Evolutionary conservation across 1,140 invertebrate genomes (phyloP), one percentile per base, ranked within the genome.

Genomic region (Drosophila navojoa): DNA sequence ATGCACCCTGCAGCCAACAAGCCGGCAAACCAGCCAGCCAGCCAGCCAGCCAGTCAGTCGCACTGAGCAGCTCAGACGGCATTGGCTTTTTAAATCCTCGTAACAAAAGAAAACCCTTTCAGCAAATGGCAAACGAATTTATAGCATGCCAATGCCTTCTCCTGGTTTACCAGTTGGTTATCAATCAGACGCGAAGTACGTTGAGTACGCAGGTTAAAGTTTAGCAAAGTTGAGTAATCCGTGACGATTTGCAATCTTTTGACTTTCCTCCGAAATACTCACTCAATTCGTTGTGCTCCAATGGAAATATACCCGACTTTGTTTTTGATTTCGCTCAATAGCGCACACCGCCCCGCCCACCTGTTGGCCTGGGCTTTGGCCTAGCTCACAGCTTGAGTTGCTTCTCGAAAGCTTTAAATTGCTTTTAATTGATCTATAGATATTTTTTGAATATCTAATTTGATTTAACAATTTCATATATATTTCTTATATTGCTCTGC

Each of bases 11-110:
- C 35, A 42, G 57, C 50, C 54, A 78, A 78, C 42, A 32, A 32
- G 32, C 35, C 35, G 10, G 42, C n/a, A 4, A n/a, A n/a, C 7
- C 47, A 42, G 44, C 50, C 59, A 76, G 72, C 67, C 49, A n/a
- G n/a, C n/a, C n/a, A n/a, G n/a, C 7, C 47, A 42, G 44, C 50
- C 59, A 76, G 72, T 67, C 49, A 42, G 67, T 35, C 49, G 32
- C 49, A 71, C 42, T 71, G 61, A 66, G 52, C 15, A 59, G 63
- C 70, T 72, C 70, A 72, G 70, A 67, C 62, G 15, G 62, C 19
- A 67, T 59, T 67, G 62, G 22, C 42, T 45, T 15, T 67, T 68
- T 54, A 60, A 72, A 54, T 55, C 55, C 70, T 22, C 35, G 7
- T 38, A 38, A 6, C 10, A 19, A 2, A 29, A 1, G 32, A 4